These are phyloP conservation scores for Nasonia oneida DNA, from an alignment of 2,888 invertebrate species.

Conservation along the genomic window DNA sequence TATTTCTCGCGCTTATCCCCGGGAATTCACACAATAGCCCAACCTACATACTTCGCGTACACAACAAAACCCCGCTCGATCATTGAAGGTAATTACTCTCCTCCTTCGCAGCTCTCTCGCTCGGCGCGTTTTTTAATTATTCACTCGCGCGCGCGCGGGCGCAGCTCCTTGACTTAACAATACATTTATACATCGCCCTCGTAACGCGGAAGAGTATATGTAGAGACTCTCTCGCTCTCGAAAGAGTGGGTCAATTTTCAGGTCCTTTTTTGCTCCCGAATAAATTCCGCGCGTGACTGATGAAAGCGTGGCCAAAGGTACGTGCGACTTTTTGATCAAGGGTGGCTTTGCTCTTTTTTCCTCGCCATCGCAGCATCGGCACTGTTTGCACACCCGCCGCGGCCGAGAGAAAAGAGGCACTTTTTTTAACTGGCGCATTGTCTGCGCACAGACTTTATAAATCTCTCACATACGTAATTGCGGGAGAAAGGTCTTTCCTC, in stretches of 20 bases:
- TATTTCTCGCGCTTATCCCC: conserved; percentile 5
- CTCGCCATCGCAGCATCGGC: too few species aligned
- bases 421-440: not conserved
- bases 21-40: not conserved
- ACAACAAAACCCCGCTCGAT: not conserved
- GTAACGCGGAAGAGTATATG: not conserved
- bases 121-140: not conserved
- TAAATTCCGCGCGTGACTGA: conserved; percentile 16
- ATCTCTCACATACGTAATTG: not conserved
- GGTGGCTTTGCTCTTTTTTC: conserved; percentile 12
- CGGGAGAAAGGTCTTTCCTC: conserved; percentile 2
- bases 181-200: not conserved
- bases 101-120: not conserved
- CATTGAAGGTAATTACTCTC: conserved; percentile 15
- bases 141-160: not conserved
- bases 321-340: not conserved
- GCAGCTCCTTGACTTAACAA: not conserved
- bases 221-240: not conserved
- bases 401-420: not conserved
- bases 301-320: conserved; percentile 3
- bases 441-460: not conserved
- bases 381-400: too few species aligned
- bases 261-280: not conserved
- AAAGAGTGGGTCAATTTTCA: conserved; percentile 14
- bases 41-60: not conserved